phyloP scores from a whole-genome alignment of 2,113 vertebrate species.

The Phylloscopus trochiloides region DNA sequence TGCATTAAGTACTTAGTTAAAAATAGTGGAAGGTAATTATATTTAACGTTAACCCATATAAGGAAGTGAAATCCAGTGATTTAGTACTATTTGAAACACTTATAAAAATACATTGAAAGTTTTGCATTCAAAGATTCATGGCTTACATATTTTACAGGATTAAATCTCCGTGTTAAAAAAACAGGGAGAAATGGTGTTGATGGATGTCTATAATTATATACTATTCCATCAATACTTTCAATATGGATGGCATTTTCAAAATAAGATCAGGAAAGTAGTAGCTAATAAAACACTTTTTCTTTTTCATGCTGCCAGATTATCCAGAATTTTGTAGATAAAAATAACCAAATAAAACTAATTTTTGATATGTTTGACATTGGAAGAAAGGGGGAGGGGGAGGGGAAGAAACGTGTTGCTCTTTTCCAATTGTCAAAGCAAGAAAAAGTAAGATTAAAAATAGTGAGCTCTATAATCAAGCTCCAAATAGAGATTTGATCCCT shows the following conservation, averaged over 20 bases:
- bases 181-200: background rate
- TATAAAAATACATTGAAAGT: background rate
- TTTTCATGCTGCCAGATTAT: background rate
- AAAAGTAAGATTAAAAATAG: slow-evolving; percentile 5
- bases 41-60: background rate
- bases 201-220: background rate
- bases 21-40: slow-evolving; percentile 31
- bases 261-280: background rate
- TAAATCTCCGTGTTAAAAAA: background rate
- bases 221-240: background rate
- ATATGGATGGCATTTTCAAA: background rate
- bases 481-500: background rate
- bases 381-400: background rate
- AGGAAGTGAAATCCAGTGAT: background rate
- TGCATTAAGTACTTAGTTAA: slow-evolving; percentile 2
- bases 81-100: background rate
- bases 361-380: background rate
- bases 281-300: background rate
- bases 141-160: background rate
- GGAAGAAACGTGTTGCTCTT: background rate
- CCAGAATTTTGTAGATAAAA: background rate
- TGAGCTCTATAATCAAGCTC: background rate
- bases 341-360: background rate
- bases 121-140: background rate
- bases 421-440: background rate